Percentiles rank a stretch among this genome's conserved stretches.
Evolutionary conservation across 2,113 vertebrate genomes (phyloP).

Genomic region (Macroglossus sobrinus): DNA sequence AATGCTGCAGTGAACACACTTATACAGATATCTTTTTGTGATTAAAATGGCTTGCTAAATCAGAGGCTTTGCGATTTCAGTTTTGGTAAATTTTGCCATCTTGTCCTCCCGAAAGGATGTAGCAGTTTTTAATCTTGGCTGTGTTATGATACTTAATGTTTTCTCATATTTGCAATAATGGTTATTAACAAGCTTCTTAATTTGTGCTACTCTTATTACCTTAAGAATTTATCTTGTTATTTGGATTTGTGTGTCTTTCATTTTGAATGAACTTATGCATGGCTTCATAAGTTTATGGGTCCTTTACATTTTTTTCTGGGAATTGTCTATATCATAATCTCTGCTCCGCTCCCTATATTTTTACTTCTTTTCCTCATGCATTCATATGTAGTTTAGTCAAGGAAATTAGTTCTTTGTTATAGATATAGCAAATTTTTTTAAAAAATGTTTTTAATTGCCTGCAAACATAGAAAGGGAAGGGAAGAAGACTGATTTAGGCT

Average conservation of each 20-base stretch:
- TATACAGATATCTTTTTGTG: neutral
- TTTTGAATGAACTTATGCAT: neutral
- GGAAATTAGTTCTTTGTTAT: neutral
- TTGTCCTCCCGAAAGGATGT: neutral
- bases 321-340: neutral
- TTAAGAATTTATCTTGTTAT: neutral
- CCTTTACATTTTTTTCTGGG: neutral
- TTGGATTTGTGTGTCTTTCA: neutral
- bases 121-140: neutral
- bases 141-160: neutral
- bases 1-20: neutral
- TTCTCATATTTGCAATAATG: neutral
- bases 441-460: neutral
- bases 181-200: neutral
- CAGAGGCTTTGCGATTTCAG: neutral
- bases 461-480: neutral
- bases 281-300: neutral
- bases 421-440: neutral
- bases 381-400: neutral
- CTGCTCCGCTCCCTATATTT: neutral
- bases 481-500: neutral
- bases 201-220: neutral
- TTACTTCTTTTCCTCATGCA: neutral
- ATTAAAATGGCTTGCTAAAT: neutral
- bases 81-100: neutral